These are phyloP conservation scores for Myopa testacea DNA, from an alignment of 2,888 invertebrate species.

Conservation along the genomic window DNA sequence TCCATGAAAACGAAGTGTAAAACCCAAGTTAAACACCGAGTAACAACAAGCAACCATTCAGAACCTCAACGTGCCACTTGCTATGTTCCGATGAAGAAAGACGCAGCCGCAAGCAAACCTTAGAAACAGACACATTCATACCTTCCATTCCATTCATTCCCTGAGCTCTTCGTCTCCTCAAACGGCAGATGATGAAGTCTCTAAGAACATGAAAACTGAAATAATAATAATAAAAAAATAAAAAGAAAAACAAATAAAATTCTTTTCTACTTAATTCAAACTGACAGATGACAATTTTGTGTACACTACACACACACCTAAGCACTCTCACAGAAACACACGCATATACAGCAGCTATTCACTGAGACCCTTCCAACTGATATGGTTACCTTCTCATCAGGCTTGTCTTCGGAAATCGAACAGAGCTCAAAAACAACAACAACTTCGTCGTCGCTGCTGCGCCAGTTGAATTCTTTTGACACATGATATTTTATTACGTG, in stretches of 20 bases:
- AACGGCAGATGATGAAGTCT: background rate
- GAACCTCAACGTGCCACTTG: conserved; percentile 1
- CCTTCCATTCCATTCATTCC: background rate
- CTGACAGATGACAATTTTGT: conserved; percentile 47
- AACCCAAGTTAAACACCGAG: conserved; percentile 41
- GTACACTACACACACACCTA: conserved; percentile 4
- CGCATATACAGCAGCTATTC: background rate
- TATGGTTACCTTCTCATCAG: background rate
- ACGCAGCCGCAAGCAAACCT: background rate
- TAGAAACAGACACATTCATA: background rate
- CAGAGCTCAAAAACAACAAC: background rate
- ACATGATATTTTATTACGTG: conserved; percentile 37
- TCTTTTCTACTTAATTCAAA: conserved; percentile 43
- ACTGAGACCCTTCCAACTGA: background rate
- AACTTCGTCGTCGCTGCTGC: background rate
- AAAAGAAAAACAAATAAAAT: conserved; percentile 42
- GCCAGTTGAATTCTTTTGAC: conserved; percentile 11
- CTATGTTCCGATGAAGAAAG: background rate
- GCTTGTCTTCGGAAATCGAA: background rate
- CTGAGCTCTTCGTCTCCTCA: background rate
- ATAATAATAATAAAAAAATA: conserved; percentile 39
- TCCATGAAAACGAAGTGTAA: conserved; percentile 37
- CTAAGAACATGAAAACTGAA: conserved; percentile 37
- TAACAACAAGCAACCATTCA: conserved; percentile 4
- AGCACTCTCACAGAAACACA: background rate